Percentiles rank a stretch among this genome's conserved stretches.
phyloP scores from a whole-genome alignment of 2,888 invertebrate genomes.

The Chymomyza fuscimana region DNA sequence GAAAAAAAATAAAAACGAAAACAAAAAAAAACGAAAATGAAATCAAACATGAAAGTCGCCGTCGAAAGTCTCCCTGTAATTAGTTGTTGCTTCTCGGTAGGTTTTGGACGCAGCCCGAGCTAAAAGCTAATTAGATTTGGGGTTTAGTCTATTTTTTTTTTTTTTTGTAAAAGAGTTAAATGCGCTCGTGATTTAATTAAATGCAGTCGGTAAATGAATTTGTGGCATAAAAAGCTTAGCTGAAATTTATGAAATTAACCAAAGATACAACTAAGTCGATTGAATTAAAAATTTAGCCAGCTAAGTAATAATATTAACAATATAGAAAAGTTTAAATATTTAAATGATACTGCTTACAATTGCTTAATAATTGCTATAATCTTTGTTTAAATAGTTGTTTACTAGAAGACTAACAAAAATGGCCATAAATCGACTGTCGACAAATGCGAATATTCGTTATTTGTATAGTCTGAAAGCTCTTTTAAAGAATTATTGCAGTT shows the following conservation, averaged over 20 bases:
- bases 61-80: constrained; percentile 45
- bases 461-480: no score
- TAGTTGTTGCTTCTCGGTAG: constrained; percentile 47
- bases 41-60: constrained; percentile 63
- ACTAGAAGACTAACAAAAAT: no score
- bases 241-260: background rate
- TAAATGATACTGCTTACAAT: background rate
- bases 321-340: background rate
- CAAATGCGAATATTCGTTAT: no score
- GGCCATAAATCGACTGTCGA: no score
- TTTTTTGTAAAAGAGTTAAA: constrained; percentile 61
- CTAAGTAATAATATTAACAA: background rate
- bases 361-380: background rate
- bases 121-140: constrained; percentile 64
- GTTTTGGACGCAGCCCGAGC: constrained; percentile 26
- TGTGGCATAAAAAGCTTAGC: constrained; percentile 30
- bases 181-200: constrained; percentile 64
- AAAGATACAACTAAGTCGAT: background rate
- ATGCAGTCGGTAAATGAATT: constrained; percentile 58
- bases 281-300: background rate
- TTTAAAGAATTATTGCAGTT: background rate
- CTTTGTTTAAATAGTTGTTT: no score
- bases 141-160: constrained; percentile 14
- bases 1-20: constrained; percentile 21
- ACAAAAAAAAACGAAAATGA: constrained; percentile 22